Evolutionary conservation across 2,113 vertebrate genomes (phyloP).

Genomic region (Callospermophilus lateralis): DNA sequence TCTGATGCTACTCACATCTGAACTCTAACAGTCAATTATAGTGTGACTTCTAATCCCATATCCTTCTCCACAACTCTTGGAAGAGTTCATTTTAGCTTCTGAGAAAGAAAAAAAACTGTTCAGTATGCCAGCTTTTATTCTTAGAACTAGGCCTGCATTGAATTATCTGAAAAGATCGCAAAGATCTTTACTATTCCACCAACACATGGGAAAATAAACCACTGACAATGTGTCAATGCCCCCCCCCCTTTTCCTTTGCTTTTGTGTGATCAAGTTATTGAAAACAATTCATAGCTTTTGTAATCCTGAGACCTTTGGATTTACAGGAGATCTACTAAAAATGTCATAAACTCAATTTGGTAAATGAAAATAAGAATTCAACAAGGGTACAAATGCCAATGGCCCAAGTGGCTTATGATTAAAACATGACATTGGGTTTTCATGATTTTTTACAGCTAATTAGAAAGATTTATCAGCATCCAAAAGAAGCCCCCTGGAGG

Average conservation of each 20-base stretch:
- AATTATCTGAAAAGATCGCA: conserved; percentile 80
- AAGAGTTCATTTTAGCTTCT: conserved; percentile 58
- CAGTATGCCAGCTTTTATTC: conserved; percentile 73
- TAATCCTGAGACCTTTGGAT: conserved; percentile 34
- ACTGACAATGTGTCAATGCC: conserved; percentile 65
- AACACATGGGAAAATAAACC: conserved; percentile 78
- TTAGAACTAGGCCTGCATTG: conserved; percentile 76
- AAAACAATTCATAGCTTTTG: conserved; percentile 71
- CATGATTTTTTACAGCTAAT: conserved; percentile 78
- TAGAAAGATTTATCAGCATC: conserved; percentile 76
- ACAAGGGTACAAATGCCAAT: conserved; percentile 49
- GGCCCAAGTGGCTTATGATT: conserved; percentile 62
- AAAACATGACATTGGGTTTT: conserved; percentile 72
- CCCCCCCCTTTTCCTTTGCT: background rate
- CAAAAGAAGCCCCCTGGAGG: conserved; percentile 65
- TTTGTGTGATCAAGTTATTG: conserved; percentile 70
- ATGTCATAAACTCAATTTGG: conserved; percentile 70
- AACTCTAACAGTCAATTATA: conserved; percentile 1
- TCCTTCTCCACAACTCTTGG: background rate
- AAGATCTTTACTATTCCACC: conserved; percentile 75
- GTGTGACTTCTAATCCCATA: background rate
- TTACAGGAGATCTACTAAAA: conserved; percentile 66
- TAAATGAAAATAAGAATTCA: conserved; percentile 75
- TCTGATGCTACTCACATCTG: background rate
- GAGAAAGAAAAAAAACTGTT: conserved; percentile 30